Evolutionary conservation across 2,797 vertebrate genomes (phyloP), one percentile per base, ranked within the genome.

Genomic region (Miichthys miiuy): DNA sequence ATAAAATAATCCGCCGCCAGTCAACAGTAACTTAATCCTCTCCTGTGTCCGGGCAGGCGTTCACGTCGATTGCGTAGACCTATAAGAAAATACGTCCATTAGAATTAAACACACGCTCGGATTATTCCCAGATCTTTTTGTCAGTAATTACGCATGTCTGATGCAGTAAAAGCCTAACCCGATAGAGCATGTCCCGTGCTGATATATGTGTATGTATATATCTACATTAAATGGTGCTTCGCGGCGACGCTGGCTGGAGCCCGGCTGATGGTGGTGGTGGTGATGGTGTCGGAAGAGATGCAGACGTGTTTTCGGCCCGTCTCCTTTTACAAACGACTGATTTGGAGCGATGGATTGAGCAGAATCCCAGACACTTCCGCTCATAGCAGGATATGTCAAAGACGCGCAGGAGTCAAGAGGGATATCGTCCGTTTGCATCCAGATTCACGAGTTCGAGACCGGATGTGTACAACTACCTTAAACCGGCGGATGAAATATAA

Each of bases 1-100:
- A 93, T 92, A 89, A 89, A 94, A 93, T 92, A 94, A 95, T 94
- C 94, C 92, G 13, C 85, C 74, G 63, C 81, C 75, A 77, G 80
- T 71, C 12, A 91, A 79, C 82, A 87, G 93, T 91, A 94, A 95
- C 91, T 90, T 95, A 95, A 95, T 95, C 95, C 94, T 88, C 87
- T 85, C 85, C 89, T 72, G 89, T 81, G 83, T 93, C 85, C 90
- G 69, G 77, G 77, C 77, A 81, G 75, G 63, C 84, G 78, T 76
- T 81, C 82, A 72, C 81, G 81, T 72, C 66, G 79, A 91, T 42
- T 75, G 82, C 86, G 75, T 61, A 81, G 86, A 87, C 80, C 91
- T 89, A 27, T 10, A 75, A 87, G 25, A 68, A 86, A 85, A 89
- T 8, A 55, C 67, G 68, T 41, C 56, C 57, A 76, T 80, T 51